These are phyloP conservation scores for Caenorhabditis zanzibari DNA, from an alignment of 2,888 invertebrate genomes.

Conservation along the genomic window DNA sequence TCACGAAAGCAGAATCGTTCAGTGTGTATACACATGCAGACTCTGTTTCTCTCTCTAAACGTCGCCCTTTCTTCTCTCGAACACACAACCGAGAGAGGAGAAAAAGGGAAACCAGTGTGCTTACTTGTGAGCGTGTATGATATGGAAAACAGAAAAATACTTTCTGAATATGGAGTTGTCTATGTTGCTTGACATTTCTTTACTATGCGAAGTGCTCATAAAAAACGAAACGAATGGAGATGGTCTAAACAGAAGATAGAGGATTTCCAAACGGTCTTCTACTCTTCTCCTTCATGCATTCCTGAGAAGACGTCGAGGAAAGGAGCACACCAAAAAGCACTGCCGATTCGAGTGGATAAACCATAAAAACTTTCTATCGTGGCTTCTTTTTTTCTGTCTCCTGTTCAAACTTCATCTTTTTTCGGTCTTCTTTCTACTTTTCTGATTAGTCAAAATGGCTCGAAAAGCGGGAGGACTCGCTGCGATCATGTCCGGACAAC, in stretches of 20 bases:
- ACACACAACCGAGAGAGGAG: not conserved
- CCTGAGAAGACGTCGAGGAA: slow-evolving; percentile 40
- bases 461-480: slow-evolving; percentile 72
- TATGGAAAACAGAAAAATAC: not conserved
- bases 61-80: slow-evolving; percentile 3
- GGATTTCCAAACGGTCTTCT: slow-evolving; percentile 33
- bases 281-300: slow-evolving; percentile 49
- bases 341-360: slow-evolving; percentile 53
- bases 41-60: slow-evolving; percentile 24
- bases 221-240: slow-evolving; percentile 48
- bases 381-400: slow-evolving; percentile 9
- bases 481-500: slow-evolving; percentile 72
- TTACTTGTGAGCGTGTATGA: not conserved
- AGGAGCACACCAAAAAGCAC: slow-evolving; percentile 60
- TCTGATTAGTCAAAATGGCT: slow-evolving; percentile 50
- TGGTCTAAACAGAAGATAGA: slow-evolving; percentile 15
- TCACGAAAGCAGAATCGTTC: slow-evolving; percentile 26
- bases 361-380: slow-evolving; percentile 44
- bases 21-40: slow-evolving; percentile 27
- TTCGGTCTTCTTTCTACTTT: slow-evolving; percentile 6
- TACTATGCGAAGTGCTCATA: slow-evolving; percentile 28
- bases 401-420: slow-evolving; percentile 36
- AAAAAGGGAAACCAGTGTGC: slow-evolving; percentile 9
- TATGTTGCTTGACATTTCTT: not conserved
- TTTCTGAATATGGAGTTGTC: too few relatives aligned